Percentiles rank a stretch among this genome's conserved stretches.
Conservation (phyloP, 2,113 vertebrate genomes). For the Lanius collurio region DNA sequence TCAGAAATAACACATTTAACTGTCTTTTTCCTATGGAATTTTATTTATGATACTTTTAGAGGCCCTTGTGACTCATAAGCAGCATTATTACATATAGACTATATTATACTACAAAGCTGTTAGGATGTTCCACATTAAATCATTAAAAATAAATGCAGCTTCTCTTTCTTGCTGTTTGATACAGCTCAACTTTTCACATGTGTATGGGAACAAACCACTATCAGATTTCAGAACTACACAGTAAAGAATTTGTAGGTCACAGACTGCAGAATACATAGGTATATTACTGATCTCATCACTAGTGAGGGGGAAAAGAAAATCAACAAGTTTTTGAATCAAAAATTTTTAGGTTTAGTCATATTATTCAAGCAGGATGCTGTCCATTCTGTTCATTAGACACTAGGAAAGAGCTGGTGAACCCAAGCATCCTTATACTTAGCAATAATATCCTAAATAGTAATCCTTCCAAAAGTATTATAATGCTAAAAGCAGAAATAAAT, state of each 20-base stretch:
- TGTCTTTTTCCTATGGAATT: not conserved
- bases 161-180: not conserved
- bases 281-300: not conserved
- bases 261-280: not conserved
- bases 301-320: not conserved
- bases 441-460: not conserved
- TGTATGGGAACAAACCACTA: not conserved
- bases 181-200: not conserved
- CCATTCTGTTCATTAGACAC: not conserved
- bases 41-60: not conserved
- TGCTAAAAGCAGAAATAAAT: not conserved
- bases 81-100: not conserved
- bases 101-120: not conserved
- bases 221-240: not conserved
- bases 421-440: not conserved
- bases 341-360: not conserved
- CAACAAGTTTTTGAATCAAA: not conserved
- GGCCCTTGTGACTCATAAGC: not conserved
- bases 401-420: not conserved
- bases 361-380: not conserved
- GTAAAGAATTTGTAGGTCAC: not conserved
- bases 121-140: not conserved
- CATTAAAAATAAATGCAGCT: not conserved
- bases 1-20: not conserved
- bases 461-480: not conserved